A percentile compares a stretch with the other conserved stretches of the same genome.
phyloP scores from a whole-genome alignment of 2,888 invertebrate species.

The Sturmia bella region DNA sequence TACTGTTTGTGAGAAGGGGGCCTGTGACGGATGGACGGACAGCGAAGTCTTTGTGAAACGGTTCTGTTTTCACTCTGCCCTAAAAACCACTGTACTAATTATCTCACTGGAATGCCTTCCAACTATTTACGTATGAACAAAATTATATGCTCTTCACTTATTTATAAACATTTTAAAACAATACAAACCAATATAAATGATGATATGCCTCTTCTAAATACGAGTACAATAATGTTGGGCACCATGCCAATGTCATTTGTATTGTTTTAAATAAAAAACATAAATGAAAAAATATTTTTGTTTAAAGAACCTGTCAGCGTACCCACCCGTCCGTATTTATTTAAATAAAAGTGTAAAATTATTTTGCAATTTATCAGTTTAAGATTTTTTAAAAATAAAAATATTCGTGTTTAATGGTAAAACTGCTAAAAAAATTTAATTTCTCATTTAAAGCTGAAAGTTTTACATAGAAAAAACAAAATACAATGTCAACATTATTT shows the following conservation, averaged over 20 bases:
- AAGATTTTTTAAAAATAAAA: too few species aligned
- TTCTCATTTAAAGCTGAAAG: too few species aligned
- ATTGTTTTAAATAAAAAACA: slow-evolving; percentile 10
- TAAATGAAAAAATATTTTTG: neutral
- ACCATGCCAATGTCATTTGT: slow-evolving; percentile 53
- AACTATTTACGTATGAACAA: too few species aligned
- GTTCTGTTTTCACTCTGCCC: neutral
- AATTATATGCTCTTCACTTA: neutral
- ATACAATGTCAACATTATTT: too few species aligned
- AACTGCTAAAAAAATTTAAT: too few species aligned
- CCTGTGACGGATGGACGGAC: too few species aligned
- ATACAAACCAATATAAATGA: slow-evolving; percentile 23
- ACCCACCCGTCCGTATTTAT: neutral
- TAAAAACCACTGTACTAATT: too few species aligned
- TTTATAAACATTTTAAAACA: slow-evolving; percentile 15
- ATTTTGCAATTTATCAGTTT: neutral
- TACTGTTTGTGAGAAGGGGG: too few species aligned
- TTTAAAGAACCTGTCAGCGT: neutral
- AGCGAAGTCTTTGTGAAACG: too few species aligned
- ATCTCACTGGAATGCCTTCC: neutral
- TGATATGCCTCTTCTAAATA: slow-evolving; percentile 21
- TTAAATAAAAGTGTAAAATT: neutral
- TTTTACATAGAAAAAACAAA: too few species aligned
- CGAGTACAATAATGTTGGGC: slow-evolving; percentile 34
- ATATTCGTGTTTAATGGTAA: too few species aligned